Conservation (phyloP, 2,113 vertebrate genomes). For the Pyrgilauda ruficollis region DNA sequence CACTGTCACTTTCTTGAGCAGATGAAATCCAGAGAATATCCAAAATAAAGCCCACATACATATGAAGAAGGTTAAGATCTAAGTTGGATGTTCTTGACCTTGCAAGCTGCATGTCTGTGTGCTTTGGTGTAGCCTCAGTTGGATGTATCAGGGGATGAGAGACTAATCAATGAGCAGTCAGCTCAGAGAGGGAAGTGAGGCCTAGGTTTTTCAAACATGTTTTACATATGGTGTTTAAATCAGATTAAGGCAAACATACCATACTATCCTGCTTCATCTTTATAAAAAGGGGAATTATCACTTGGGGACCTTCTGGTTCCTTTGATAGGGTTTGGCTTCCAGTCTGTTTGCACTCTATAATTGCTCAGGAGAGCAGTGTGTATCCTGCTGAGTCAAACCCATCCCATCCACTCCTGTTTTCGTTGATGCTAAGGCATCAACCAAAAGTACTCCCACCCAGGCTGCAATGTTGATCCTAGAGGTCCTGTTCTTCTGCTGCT, state of each 20-base stretch:
- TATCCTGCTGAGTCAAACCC: neutral
- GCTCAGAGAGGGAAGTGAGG: neutral
- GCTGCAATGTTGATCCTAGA: neutral
- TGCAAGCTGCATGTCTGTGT: neutral
- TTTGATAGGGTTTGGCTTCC: neutral
- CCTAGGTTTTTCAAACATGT: neutral
- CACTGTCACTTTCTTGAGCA: neutral
- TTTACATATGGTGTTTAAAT: neutral
- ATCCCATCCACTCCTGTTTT: neutral
- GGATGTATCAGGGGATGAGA: neutral
- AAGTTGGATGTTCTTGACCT: neutral
- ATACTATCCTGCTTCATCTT: neutral
- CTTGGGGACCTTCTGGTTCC: neutral
- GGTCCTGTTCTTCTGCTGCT: neutral
- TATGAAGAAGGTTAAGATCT: neutral
- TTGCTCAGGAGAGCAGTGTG: neutral
- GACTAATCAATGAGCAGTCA: rapidly evolving
- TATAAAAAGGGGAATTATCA: neutral
- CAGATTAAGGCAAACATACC: neutral
- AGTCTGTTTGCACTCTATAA: neutral
- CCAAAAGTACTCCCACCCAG: neutral
- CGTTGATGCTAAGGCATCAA: neutral
- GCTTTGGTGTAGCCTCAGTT: neutral
- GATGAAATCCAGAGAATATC: neutral
- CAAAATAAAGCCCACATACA: neutral